Conservation (phyloP, 2,888 invertebrate species). For the Drosophila nr. medialis region DNA sequence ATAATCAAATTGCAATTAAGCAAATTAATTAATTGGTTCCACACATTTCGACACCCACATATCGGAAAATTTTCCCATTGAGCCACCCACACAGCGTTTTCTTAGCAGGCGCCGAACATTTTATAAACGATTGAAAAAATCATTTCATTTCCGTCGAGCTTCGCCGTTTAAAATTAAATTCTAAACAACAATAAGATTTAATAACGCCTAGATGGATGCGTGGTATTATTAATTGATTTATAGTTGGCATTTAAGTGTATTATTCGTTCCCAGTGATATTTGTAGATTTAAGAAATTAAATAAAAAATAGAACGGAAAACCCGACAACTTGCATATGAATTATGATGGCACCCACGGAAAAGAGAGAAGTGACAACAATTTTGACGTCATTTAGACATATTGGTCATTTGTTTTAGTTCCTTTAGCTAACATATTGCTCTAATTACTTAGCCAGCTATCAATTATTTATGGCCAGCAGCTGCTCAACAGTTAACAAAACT, state of each 20-base stretch:
- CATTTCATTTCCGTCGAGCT: slow-evolving; percentile 60
- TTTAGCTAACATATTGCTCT: slow-evolving; percentile 43
- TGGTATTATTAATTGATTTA: slow-evolving; percentile 61
- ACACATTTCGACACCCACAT: slow-evolving; percentile 13
- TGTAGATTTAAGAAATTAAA: too few relatives aligned
- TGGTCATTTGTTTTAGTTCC: slow-evolving; percentile 65
- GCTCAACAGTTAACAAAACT: neutral
- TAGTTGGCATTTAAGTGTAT: slow-evolving; percentile 35
- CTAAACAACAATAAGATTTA: slow-evolving; percentile 59
- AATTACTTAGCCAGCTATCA: slow-evolving; percentile 37
- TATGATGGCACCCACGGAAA: slow-evolving; percentile 42
- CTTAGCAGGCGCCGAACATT: slow-evolving; percentile 23
- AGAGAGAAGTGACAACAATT: slow-evolving; percentile 45
- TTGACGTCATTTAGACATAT: slow-evolving; percentile 74
- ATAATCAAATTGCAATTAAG: slow-evolving; percentile 36
- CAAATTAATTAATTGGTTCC: slow-evolving; percentile 53
- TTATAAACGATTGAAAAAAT: slow-evolving; percentile 81
- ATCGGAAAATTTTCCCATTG: slow-evolving; percentile 2
- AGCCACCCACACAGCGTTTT: slow-evolving; percentile 17
- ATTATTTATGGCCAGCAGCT: slow-evolving; percentile 46
- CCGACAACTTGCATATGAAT: slow-evolving; percentile 33
- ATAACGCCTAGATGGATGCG: slow-evolving; percentile 27
- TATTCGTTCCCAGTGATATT: slow-evolving; percentile 7
- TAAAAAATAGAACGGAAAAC: neutral
- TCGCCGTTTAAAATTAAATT: slow-evolving; percentile 48